phyloP scores from a whole-genome alignment of 1,140 invertebrate species.

The Harpegnathos saltator region DNA sequence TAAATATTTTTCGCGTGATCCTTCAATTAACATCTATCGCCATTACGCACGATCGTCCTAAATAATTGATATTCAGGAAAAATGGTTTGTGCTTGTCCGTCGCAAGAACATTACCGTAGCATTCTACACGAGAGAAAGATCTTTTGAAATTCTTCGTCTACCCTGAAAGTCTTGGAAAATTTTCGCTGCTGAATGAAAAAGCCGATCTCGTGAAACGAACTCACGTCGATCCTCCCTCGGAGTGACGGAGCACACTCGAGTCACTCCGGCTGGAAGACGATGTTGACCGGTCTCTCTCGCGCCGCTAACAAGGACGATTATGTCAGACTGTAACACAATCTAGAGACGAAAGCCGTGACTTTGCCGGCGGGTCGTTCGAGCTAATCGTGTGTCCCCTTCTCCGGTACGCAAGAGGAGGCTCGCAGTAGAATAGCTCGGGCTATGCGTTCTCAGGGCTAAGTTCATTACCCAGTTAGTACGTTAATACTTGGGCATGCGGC shows the following conservation, averaged over 20 bases:
- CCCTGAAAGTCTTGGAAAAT: too few relatives aligned
- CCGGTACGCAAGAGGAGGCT: constrained; percentile 3
- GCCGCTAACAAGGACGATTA: constrained; percentile 33
- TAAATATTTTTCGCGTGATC: neutral
- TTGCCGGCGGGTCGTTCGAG: constrained; percentile 17
- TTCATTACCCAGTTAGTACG: constrained; percentile 58
- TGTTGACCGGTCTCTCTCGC: neutral
- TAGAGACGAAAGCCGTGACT: constrained; percentile 20
- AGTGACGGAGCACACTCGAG: neutral
- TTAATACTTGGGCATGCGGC: constrained; percentile 39
- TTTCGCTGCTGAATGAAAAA: too few relatives aligned
- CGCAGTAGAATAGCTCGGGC: neutral
- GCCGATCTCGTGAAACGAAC: too few relatives aligned
- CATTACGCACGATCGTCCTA: neutral
- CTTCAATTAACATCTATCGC: too few relatives aligned
- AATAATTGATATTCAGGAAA: constrained; percentile 5
- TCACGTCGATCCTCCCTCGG: too few relatives aligned
- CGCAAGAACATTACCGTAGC: too few relatives aligned
- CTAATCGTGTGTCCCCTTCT: constrained; percentile 35
- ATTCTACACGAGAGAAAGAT: too few relatives aligned
- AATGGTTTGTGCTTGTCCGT: neutral
- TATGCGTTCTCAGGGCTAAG: constrained; percentile 43
- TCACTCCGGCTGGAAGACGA: neutral
- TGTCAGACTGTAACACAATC: constrained; percentile 45
- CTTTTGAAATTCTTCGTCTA: too few relatives aligned